Evolutionary conservation across 2,888 invertebrate species (phyloP), one percentile per base, ranked within the genome.

Genomic region (Drosophila kambysellisi): DNA sequence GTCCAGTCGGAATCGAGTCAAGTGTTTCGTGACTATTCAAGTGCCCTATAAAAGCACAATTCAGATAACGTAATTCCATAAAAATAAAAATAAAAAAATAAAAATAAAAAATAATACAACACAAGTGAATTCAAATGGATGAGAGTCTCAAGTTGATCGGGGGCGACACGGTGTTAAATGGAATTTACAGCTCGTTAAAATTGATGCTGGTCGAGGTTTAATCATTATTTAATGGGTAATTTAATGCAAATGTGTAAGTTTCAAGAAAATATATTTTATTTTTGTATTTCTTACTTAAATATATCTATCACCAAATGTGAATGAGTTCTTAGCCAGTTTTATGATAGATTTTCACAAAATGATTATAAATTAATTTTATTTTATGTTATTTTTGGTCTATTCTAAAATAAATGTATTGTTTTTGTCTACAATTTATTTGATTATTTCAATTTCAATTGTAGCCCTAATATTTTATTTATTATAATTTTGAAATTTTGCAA

Each of bases 11-110:
- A 51, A 20, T 43, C 12, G 29, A 15, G 12, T 51, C 43, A 46
- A 70, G 59, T 57, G 35, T 52, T 57, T 64, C 54, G 46, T 63
- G 77, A 81, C 77, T 63, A 53, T 11, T 59, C 54, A 51, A 78
- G 51, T 78, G 73, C 77, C 77, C 77, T 78, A 64, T 74, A 66
- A 63, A 72, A 53, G 25, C 54, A 29, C 39, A 62, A 46, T 64
- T 41, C 59, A 54, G 58, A 51, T 70, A 59, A 33, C 15, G 12
- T 4, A 51, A 43, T 54, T 60, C 25, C 20, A 37, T 33, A 67
- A 66, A 59, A 58, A 53, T 29, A 48, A 29, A 7, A 43, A 37
- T 33, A 67, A 66, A 59, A 52, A 53, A 29, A 48, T 17, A 7
- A 43, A 12, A 20, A 20, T 6, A 43, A 20, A 20, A 43, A 20